Conservation (phyloP, 2,797 vertebrate species). For the Diplodus sargus region DNA sequence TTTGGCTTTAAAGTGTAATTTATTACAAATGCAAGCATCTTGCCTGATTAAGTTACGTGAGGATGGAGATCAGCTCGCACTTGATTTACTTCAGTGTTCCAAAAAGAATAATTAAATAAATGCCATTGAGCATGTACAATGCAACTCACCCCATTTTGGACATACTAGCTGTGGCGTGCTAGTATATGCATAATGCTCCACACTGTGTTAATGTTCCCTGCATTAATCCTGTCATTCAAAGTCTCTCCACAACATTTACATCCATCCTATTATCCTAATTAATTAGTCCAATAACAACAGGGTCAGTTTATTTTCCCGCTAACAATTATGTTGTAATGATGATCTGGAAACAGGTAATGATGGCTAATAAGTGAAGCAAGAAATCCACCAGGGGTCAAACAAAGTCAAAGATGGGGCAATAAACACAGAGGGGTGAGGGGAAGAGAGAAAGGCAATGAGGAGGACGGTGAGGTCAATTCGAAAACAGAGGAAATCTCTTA, state of each 20-base stretch:
- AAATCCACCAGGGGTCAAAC: constrained; percentile 64
- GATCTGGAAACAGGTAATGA: constrained; percentile 73
- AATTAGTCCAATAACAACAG: constrained; percentile 75
- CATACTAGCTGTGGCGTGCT: background rate
- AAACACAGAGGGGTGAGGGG: constrained; percentile 26
- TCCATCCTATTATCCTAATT: constrained; percentile 74
- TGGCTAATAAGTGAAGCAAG: constrained; percentile 56
- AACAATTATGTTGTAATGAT: constrained; percentile 69
- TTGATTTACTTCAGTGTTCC: constrained; percentile 29
- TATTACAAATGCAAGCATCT: constrained; percentile 60
- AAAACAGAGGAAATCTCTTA: constrained; percentile 46
- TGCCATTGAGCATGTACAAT: constrained; percentile 40
- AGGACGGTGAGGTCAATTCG: background rate
- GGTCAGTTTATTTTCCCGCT: constrained; percentile 68
- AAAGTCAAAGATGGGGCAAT: constrained; percentile 61
- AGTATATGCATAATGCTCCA: constrained; percentile 23
- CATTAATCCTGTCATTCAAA: constrained; percentile 69
- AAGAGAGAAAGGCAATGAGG: background rate
- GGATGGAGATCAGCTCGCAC: constrained; percentile 34
- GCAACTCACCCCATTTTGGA: constrained; percentile 37
- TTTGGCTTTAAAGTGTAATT: constrained; percentile 59
- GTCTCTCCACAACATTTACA: constrained; percentile 70
- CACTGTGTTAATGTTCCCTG: constrained; percentile 38
- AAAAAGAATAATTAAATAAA: constrained; percentile 47
- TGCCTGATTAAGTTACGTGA: constrained; percentile 56